Conservation (phyloP, 2,888 invertebrate genomes). For the Drosophila longiperda region DNA sequence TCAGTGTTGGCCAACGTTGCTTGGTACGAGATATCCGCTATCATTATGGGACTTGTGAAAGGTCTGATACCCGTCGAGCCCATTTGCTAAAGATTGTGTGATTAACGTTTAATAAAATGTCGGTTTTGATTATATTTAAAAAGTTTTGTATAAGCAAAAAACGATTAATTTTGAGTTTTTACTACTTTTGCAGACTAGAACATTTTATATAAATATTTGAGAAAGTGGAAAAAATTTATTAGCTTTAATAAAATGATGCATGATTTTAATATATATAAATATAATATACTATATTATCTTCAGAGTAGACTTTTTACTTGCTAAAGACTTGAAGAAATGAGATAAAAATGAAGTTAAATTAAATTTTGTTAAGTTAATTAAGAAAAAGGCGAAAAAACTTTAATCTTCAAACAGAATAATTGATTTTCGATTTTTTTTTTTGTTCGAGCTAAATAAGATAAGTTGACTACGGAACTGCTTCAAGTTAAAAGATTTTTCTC, state of each 20-base stretch:
- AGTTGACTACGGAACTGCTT: background rate
- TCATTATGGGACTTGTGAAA: slow-evolving; percentile 67
- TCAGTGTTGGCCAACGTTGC: slow-evolving; percentile 56
- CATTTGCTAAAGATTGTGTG: slow-evolving; percentile 50
- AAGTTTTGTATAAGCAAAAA: background rate
- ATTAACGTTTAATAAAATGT: slow-evolving; percentile 3
- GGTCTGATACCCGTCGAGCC: slow-evolving; percentile 68
- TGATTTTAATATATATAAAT: background rate
- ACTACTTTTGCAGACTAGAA: background rate
- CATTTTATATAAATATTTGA: background rate
- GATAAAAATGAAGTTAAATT: background rate
- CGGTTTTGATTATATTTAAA: background rate
- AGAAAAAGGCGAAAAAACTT: background rate
- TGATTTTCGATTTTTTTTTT: background rate
- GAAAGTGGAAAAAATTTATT: background rate
- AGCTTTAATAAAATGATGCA: background rate
- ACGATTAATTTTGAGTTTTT: background rate
- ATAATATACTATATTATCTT: background rate
- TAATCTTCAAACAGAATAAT: background rate
- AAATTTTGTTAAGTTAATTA: too few relatives aligned
- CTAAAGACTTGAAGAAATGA: background rate
- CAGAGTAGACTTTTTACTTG: background rate
- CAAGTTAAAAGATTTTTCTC: background rate
- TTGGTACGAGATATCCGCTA: slow-evolving; percentile 66
- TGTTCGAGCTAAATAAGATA: background rate